These are phyloP conservation scores for Sphaeridia pumilis DNA, from an alignment of 2,888 invertebrate species.

Conservation along the genomic window DNA sequence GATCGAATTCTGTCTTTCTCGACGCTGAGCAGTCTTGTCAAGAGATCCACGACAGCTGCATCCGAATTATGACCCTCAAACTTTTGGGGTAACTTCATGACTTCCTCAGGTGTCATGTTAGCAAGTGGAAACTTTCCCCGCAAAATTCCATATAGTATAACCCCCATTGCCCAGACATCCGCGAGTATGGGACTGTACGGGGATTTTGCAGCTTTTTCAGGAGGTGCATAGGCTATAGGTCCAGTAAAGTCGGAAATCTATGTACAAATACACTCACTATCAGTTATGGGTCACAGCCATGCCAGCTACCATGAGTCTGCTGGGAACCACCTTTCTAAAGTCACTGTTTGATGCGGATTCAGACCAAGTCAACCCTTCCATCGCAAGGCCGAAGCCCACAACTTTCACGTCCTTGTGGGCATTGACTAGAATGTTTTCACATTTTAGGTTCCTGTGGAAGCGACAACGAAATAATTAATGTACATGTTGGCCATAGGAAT, in stretches of 20 bases:
- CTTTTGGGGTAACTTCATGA: neutral
- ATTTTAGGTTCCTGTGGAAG: conserved; percentile 15
- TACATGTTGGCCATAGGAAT: neutral
- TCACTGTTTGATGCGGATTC: neutral
- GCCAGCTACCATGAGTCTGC: neutral
- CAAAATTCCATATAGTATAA: conserved; percentile 11
- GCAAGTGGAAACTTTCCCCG: conserved; percentile 14
- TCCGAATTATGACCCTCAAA: neutral
- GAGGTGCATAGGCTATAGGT: conserved; percentile 15
- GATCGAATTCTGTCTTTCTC: conserved; percentile 15
- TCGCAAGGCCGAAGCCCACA: conserved; percentile 17
- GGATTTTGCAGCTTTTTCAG: conserved; percentile 6
- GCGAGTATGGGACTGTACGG: conserved; percentile 15
- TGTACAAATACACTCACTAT: neutral
- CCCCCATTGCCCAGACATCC: conserved; percentile 18
- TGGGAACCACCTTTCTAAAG: conserved; percentile 2
- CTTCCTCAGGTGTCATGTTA: neutral
- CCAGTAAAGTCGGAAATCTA: conserved; percentile 11
- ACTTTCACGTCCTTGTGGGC: conserved; percentile 4
- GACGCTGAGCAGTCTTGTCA: conserved; percentile 6
- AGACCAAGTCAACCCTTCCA: conserved; percentile 11
- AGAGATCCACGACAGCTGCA: neutral
- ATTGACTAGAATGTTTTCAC: conserved; percentile 18
- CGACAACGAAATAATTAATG: neutral
- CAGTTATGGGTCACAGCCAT: conserved; percentile 5